Evolutionary conservation across 2,888 invertebrate species (phyloP), one percentile per base, ranked within the genome.

Genomic region (Dyspetes luteomarginatus): DNA sequence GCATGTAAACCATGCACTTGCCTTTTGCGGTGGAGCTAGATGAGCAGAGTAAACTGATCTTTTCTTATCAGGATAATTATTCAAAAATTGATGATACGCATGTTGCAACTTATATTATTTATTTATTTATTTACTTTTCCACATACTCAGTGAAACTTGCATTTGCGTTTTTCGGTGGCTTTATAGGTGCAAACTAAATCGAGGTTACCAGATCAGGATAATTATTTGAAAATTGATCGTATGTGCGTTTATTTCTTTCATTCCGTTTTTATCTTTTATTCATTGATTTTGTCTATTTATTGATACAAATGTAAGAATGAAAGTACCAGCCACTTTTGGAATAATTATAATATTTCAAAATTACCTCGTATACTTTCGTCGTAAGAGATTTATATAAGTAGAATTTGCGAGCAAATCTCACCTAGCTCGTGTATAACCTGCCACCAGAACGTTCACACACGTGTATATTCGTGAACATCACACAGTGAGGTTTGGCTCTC

Each of bases 151-250:
- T 43, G 72, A 41, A 28, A 62, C 52, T 73, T 73, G 52, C 41
- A 64, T 41, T 64, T 73, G 71, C 71, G 60, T 36, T 72, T 72
- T 64, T 50, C 50, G 41, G 48, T 28, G 12, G 12, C 36, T 3
- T 12, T 12, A n/a, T 9, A 22, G n/a, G 22, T 28, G 52, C 62
- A 52, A 28, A 26, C 15, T 41, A 36, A 52, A 62, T 19, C n/a
- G 19, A 41, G 9, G 19, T 60, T 50, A 50, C 3, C 36, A 12
- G 12, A 36, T 36, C 36, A 12, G 0, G 9, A 36, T 36, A 36
- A 36, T 12, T 7, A 36, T 36, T 36, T 12, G 12, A 36, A 36
- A 36, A 36, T 36, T 36, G 9, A 2, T 58, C 62, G 36, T 7
- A 52, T 45, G 30, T 30, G 15, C 62, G 41, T 48, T 4, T 58